Conservation (phyloP, 2,113 vertebrate genomes). For the Opisthocomus hoazin region DNA sequence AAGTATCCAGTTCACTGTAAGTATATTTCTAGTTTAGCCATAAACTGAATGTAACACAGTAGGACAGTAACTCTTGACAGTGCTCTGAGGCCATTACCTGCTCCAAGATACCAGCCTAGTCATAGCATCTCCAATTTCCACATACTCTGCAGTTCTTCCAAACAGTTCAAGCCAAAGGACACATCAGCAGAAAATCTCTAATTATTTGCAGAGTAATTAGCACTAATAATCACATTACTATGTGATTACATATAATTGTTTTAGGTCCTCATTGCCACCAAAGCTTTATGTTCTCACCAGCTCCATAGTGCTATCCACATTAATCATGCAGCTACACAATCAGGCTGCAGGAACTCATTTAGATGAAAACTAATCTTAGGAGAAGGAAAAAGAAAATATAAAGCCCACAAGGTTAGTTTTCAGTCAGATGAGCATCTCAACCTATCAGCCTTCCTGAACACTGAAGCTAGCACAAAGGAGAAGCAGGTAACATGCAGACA, state of each 20-base stretch:
- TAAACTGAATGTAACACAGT: background rate
- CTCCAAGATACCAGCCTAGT: background rate
- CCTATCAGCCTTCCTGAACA: background rate
- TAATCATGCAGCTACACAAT: background rate
- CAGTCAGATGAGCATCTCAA: background rate
- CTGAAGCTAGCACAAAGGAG: background rate
- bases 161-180: background rate
- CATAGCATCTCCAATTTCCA: background rate
- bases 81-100: background rate
- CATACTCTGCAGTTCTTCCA: background rate
- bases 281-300: background rate
- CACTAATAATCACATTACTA: background rate
- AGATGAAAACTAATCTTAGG: background rate
- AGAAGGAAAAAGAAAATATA: background rate
- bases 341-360: background rate
- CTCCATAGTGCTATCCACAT: background rate
- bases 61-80: background rate
- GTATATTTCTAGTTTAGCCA: background rate
- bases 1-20: background rate
- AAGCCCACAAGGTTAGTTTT: background rate
- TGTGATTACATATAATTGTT: background rate
- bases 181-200: background rate
- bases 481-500: background rate
- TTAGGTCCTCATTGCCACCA: background rate
- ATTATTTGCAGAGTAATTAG: background rate